A percentile compares a stretch with the other conserved stretches of the same genome.
These are phyloP conservation scores for Apamea epomidion DNA, from an alignment of 2,888 invertebrate species.

Conservation along the genomic window DNA sequence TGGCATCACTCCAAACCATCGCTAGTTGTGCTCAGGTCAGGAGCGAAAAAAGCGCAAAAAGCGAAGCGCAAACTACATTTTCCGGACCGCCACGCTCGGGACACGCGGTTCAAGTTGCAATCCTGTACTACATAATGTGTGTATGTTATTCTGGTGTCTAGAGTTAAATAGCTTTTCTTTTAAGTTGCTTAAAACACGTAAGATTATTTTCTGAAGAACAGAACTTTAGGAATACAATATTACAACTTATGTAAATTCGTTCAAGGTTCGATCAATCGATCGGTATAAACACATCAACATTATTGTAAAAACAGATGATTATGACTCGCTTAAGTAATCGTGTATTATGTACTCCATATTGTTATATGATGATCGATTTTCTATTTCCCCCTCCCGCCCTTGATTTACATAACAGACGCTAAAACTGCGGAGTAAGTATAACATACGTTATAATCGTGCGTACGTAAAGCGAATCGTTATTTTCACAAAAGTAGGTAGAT, in stretches of 20 bases:
- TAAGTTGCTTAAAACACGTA: neutral
- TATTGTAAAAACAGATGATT: neutral
- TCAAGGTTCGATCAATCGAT: neutral
- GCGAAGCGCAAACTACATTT: slow-evolving; percentile 73
- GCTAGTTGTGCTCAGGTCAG: slow-evolving; percentile 54
- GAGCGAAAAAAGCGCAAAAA: slow-evolving; percentile 64
- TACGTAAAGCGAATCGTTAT: neutral
- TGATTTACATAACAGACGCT: neutral
- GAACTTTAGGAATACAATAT: neutral
- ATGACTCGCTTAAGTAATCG: neutral
- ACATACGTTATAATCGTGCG: neutral
- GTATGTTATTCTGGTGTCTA: neutral
- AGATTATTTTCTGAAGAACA: too few relatives aligned
- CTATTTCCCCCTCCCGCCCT: neutral
- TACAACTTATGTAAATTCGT: neutral
- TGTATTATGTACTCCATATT: too few relatives aligned
- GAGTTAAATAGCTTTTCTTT: slow-evolving; percentile 3
- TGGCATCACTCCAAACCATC: slow-evolving; percentile 64
- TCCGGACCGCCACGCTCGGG: slow-evolving; percentile 68
- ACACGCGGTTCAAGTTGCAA: slow-evolving; percentile 39
- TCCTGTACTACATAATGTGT: slow-evolving; percentile 1
- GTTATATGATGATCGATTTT: neutral
- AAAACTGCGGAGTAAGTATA: neutral
- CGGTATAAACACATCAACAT: neutral
- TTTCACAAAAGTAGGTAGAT: neutral